phyloP scores from a whole-genome alignment of 2,888 invertebrate genomes.

The Nemotelus pantherinus region DNA sequence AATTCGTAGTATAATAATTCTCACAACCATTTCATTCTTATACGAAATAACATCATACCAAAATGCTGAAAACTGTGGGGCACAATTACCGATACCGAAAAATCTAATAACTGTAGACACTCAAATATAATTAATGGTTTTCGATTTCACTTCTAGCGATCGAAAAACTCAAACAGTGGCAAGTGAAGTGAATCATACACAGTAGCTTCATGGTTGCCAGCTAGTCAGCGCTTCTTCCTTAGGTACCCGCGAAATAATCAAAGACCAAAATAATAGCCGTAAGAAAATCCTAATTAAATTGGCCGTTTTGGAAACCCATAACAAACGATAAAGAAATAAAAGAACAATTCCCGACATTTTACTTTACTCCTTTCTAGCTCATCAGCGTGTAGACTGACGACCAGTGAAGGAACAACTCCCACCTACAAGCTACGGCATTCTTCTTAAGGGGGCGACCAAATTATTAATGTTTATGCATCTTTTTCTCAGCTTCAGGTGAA shows the following conservation, averaged over 20 bases:
- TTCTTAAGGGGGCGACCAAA: no score
- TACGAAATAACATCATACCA: neutral
- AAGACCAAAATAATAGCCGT: neutral
- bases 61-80: neutral
- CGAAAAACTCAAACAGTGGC: conserved; percentile 7
- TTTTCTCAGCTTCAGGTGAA: no score
- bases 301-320: neutral
- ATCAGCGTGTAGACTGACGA: neutral
- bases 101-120: no score
- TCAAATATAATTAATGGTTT: conserved; percentile 12
- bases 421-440: conserved; percentile 1
- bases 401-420: neutral
- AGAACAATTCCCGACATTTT: neutral
- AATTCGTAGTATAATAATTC: no score
- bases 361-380: neutral
- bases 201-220: conserved; percentile 34
- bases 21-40: no score
- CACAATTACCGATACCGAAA: conserved; percentile 8
- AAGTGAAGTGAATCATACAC: conserved; percentile 13
- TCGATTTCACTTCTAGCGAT: conserved; percentile 15
- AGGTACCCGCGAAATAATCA: neutral
- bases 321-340: conserved; percentile 5
- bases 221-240: neutral
- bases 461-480: no score
- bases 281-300: conserved; percentile 36